Percentiles rank a stretch among this genome's conserved stretches.
These are phyloP conservation scores for Sanderia malayensis DNA, from an alignment of 30 jellyfish, hydroid and myxozoan genomes.

Conservation along the genomic window DNA sequence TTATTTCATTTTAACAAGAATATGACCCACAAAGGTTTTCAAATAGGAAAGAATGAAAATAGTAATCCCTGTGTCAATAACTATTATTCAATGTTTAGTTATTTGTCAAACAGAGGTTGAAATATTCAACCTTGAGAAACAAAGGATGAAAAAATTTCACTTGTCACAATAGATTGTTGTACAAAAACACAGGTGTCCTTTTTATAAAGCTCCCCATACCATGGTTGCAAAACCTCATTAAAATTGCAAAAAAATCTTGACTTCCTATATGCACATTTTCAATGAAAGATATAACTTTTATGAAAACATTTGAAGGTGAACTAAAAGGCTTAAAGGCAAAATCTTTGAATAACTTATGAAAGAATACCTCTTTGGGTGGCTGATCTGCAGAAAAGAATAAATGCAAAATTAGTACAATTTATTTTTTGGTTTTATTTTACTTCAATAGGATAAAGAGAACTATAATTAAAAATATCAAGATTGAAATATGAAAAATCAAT, in stretches of 20 bases:
- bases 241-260: not conserved
- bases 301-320: too few species aligned
- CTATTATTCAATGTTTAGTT: not conserved
- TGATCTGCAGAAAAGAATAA: conserved; percentile 64
- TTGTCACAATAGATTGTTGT: too few species aligned
- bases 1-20: too few species aligned
- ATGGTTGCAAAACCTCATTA: too few species aligned
- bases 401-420: too few species aligned
- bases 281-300: too few species aligned
- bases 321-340: not conserved
- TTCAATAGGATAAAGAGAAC: too few species aligned
- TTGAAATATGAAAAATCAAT: too few species aligned
- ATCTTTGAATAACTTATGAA: not conserved
- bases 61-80: not conserved
- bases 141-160: not conserved
- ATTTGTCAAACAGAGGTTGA: not conserved
- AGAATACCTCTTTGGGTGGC: conserved; percentile 94
- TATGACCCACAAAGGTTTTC: not conserved
- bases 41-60: not conserved
- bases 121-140: conserved; percentile 1
- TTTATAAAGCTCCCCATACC: too few species aligned
- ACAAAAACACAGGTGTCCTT: not conserved
- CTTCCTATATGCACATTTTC: too few species aligned
- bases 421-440: too few species aligned
- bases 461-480: too few species aligned